Evolutionary conservation across 2,113 vertebrate species (phyloP), one percentile per base, ranked within the genome.

Genomic region (Hucho hucho): DNA sequence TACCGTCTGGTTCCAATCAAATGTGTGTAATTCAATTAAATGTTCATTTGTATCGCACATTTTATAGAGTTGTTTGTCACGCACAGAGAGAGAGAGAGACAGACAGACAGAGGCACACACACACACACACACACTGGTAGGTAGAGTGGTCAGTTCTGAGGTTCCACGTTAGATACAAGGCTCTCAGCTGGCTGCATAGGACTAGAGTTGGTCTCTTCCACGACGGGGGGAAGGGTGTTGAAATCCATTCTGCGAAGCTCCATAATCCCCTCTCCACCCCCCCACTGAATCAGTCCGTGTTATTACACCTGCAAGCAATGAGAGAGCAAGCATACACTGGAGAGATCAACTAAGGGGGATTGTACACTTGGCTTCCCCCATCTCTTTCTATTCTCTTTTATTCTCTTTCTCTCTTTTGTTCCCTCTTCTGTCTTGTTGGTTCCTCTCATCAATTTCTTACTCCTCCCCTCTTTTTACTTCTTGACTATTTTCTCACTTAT

Each of bases 271-370:
- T 53, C 12, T 2, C 47, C 49, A 4, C 49, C 13, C 49, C 13
- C 13, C 13, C 49, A 14, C 13, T 13, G 86, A 82, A 88, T 82
- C 82, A 80, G 53, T 24, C 29, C 0, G 0, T 90, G 88, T 90
- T 90, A 81, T 91, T 89, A 81, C 87, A 91, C 85, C 89, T 91
- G 89, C 80, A 84, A 86, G 83, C 86, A 88, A 88, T 91, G 80
- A 90, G 84, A 13, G 2, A 70, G 37, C 69, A 61, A 22, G 78
- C 43, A 1, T 71, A 74, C 61, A 63, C 75, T 0, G 12, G 43
- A 6, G 32, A 37, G 32, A 37, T 37, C 1, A 47, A 77, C 69
- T 1, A 4, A 73, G 70, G 13, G 67, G 28, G 49, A 63, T n/a
- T 69, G 53, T 26, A 68, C 13, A 46, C 46, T 14, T 25, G 18